Evolutionary conservation across 2,113 vertebrate species (phyloP), one percentile per base, ranked within the genome.

Genomic region (Nycticebus coucang): DNA sequence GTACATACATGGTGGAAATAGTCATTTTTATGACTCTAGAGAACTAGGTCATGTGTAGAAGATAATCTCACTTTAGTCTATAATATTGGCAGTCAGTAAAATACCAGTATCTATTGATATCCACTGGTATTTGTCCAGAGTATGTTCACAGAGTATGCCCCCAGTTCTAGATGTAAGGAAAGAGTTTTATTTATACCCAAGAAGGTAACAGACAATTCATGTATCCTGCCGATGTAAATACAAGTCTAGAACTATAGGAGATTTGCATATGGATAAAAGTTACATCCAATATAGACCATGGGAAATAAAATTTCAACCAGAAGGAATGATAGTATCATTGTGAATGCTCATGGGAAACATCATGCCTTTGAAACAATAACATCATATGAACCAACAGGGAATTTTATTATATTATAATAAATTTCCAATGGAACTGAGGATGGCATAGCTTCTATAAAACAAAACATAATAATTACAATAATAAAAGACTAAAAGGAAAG

Each of bases 401-500:
- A 57, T 87, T 87, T 78, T 60, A 69, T 21, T 59, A 53, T 45
- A 24, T 79, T 83, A 88, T 4, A 92, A 41, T 74, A 17, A 95
- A 60, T 80, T 92, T 88, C 37, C 57, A 60, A n/a, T 41, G 41
- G 19, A 83, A 89, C 30, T 55, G 14, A 74, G 72, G 64, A 69
- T 80, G 14, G 22, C 4, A 60, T 66, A 30, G 62, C 53, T 59
- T 57, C 30, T 77, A 50, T 75, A 71, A 77, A 90, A 75, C 21
- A 72, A 97, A 69, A 95, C 35, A 45, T 50, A 74, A 79, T 50
- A 26, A 30, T 9, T 55, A 24, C 10, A 86, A 80, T 18, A 62
- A 83, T 82, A 84, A 92, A 92, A 71, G n/a, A 77, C 45, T 45
- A 69, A 68, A 81, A 50, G 12, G 12, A 90, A 96, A 77, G 4